Evolutionary conservation across 35 echinoderm and acorn worm genomes (phyloP), one percentile per base, ranked within the genome.

Genomic region (Heliocidaris erythrogramma): DNA sequence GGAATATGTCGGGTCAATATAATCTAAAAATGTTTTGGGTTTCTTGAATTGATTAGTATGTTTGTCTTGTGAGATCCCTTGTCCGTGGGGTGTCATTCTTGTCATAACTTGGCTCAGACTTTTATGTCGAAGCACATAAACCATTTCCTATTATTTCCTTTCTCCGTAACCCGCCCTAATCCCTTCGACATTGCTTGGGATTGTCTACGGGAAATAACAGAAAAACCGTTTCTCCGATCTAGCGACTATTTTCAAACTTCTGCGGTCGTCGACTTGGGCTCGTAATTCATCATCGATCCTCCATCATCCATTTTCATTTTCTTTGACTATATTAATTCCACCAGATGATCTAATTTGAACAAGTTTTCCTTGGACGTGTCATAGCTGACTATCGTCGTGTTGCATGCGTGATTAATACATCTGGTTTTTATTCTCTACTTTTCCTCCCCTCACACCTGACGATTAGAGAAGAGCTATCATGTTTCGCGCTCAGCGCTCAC

Each of bases 111-210:
- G 31, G 31, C 30, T 48, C 87, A 89, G 47, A 47, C 31, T 89
- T 18, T 89, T 30, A 47, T 89, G 87, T 89, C 87, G 87, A 89
- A 89, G 87, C 87, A 89, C 87, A 89, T 89, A 89, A 89, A 89
- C 87, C 31, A 47, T 89, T 89, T 89, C 87, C 87, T 47, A 89
- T 42, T 89, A 89, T 89, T 89, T 89, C 87, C 87, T 48, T 48
- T 48, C 31, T 89, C 87, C 87, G 16, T 47, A 89, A 89, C 87
- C 87, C 87, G 87, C 31, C 65, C 65, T 89, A 89, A 89, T 89
- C 87, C 87, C 31, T 89, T n/a, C 31, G 87, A 89, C 87, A 89
- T 89, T 48, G 87, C 87, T 32, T 13, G 31, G 47, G 31, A 89
- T 89, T 89, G 87, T 89, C 87, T 89, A 48, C 47, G 31, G 87